Conservation (phyloP, 2,113 vertebrate genomes). For the Cnemophilus loriae region DNA sequence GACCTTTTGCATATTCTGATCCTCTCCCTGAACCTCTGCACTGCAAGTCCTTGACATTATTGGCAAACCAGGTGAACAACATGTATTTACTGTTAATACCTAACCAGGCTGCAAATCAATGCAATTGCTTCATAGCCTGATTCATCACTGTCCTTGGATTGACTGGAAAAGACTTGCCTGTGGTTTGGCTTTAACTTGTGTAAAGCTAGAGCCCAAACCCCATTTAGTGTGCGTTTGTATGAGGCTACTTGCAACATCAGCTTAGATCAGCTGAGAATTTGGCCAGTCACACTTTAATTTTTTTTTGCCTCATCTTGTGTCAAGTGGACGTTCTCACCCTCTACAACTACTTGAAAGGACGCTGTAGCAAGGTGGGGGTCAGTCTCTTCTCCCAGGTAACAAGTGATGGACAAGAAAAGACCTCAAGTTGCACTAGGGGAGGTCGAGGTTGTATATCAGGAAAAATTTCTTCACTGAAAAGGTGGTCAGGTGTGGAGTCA, state of each 20-base stretch:
- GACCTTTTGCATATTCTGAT: not conserved
- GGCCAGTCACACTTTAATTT: not conserved
- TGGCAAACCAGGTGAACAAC: not conserved
- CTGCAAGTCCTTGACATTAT: not conserved
- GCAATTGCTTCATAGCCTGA: not conserved
- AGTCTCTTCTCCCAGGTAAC: not conserved
- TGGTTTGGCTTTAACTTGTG: conserved; percentile 1
- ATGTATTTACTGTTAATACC: conserved; percentile 29
- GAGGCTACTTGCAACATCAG: not conserved
- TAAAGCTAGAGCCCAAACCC: not conserved
- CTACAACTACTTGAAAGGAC: not conserved
- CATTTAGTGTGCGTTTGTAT: not conserved
- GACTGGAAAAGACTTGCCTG: not conserved
- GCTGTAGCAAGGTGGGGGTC: not conserved
- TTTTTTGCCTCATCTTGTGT: not conserved
- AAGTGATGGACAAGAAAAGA: not conserved
- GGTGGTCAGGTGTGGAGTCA: not conserved
- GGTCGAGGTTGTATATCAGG: not conserved
- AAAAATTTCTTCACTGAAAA: not conserved
- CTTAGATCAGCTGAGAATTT: not conserved
- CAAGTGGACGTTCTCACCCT: not conserved
- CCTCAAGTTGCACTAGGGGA: not conserved
- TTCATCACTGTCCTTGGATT: not conserved
- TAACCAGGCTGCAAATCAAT: conserved; percentile 33
- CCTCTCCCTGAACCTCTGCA: not conserved